Evolutionary conservation across 2,888 invertebrate species (phyloP).

Genomic region (Hybos culiciformis): DNA sequence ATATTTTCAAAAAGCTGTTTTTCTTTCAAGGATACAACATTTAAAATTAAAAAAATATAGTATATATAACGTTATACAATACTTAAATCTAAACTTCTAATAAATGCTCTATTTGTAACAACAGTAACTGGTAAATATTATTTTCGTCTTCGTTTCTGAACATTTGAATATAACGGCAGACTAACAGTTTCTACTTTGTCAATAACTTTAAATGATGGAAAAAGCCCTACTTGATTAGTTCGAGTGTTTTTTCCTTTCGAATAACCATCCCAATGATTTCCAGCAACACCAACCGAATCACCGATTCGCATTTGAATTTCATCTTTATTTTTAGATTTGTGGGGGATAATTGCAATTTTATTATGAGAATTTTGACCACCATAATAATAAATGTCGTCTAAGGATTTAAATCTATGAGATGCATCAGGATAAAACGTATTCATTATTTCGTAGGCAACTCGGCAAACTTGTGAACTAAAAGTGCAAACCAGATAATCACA

Average conservation of each 20-base stretch:
- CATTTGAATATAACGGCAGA: slow-evolving; percentile 56
- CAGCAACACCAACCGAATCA: slow-evolving; percentile 80
- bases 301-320: slow-evolving; percentile 62
- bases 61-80: neutral
- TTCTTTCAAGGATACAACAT: neutral
- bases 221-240: slow-evolving; percentile 62
- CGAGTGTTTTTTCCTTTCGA: slow-evolving; percentile 81
- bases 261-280: slow-evolving; percentile 95
- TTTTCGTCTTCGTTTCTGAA: slow-evolving; percentile 11
- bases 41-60: neutral
- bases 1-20: too few relatives aligned
- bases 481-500: slow-evolving; percentile 96
- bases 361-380: slow-evolving; percentile 92
- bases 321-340: slow-evolving; percentile 44
- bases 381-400: slow-evolving; percentile 97
- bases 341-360: slow-evolving; percentile 58
- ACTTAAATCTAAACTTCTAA: neutral
- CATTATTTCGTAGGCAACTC: slow-evolving; percentile 91
- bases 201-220: slow-evolving; percentile 68
- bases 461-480: slow-evolving; percentile 96
- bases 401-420: slow-evolving; percentile 64
- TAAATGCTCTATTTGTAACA: neutral
- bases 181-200: slow-evolving; percentile 71
- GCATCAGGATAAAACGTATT: slow-evolving; percentile 63
- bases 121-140: too few relatives aligned